Conservation (phyloP, 2,797 vertebrate species). For the Schizopygopsis pylzovi region DNA sequence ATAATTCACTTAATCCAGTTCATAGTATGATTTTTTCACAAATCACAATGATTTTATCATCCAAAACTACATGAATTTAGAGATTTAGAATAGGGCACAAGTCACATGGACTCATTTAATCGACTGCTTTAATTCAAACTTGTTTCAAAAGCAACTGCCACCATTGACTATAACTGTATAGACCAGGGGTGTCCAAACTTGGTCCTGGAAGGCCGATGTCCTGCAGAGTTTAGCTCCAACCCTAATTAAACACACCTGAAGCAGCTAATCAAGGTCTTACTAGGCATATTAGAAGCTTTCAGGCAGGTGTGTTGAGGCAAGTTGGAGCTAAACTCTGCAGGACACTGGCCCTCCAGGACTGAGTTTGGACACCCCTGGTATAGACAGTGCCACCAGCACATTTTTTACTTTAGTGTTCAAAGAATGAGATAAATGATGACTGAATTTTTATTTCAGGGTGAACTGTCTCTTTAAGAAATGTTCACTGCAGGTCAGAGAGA, state of each 20-base stretch:
- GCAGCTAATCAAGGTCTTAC: too few species aligned
- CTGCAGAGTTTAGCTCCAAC: too few species aligned
- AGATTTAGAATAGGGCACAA: background rate
- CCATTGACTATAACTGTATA: background rate
- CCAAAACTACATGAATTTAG: background rate
- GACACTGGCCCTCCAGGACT: too few species aligned
- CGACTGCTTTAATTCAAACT: background rate
- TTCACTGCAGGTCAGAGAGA: conserved; percentile 16
- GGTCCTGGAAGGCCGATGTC: too few species aligned
- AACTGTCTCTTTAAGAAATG: conserved; percentile 9
- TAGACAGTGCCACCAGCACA: too few species aligned
- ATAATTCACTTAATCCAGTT: background rate
- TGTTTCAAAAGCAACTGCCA: background rate
- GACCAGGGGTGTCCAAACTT: too few species aligned
- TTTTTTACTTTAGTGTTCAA: background rate
- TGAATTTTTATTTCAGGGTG: background rate
- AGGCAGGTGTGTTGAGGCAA: too few species aligned
- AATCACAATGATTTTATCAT: background rate
- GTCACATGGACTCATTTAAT: background rate
- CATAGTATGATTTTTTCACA: background rate
- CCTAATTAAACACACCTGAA: too few species aligned
- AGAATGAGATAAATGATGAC: background rate
- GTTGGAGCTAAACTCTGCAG: too few species aligned
- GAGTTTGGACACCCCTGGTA: too few species aligned
- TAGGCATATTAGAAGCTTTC: too few species aligned